Evolutionary conservation across 2,113 vertebrate genomes (phyloP).

Genomic region (Nothobranchius kuhntae): DNA sequence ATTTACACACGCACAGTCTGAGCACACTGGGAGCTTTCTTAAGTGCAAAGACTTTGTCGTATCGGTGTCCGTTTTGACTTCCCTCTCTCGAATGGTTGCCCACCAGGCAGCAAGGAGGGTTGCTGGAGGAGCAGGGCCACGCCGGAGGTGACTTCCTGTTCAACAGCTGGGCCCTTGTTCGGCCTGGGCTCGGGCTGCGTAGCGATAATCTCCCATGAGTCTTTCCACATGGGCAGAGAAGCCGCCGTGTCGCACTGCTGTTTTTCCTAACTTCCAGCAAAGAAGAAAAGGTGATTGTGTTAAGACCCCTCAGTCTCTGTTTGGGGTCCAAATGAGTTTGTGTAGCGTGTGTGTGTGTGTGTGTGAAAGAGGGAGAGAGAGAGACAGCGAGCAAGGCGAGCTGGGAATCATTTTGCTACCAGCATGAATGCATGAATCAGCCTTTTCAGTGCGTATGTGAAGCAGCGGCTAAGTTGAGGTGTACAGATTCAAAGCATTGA

Average conservation of each 20-base stretch:
- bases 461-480: constrained; percentile 68
- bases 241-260: constrained; percentile 68
- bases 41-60: constrained; percentile 59
- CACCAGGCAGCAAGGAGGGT: constrained; percentile 37
- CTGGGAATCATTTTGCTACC: constrained; percentile 61
- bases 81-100: constrained; percentile 50
- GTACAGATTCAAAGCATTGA: constrained; percentile 69
- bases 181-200: constrained; percentile 47
- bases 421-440: constrained; percentile 75
- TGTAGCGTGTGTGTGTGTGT: constrained; percentile 42
- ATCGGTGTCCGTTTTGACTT: constrained; percentile 61
- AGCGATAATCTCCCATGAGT: constrained; percentile 74
- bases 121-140: constrained; percentile 58
- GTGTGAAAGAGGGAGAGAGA: no score
- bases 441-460: constrained; percentile 68
- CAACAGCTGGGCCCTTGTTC: constrained; percentile 75
- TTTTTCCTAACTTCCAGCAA: constrained; percentile 74
- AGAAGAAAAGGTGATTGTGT: constrained; percentile 80
- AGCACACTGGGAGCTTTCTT: constrained; percentile 74
- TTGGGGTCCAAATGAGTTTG: constrained; percentile 66
- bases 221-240: constrained; percentile 74
- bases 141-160: constrained; percentile 78
- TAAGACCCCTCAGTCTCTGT: constrained; percentile 51
- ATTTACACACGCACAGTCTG: constrained; percentile 30
- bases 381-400: constrained; percentile 6